These are phyloP conservation scores for Helicoverpa zea DNA, from an alignment of 1,140 invertebrate genomes.

Conservation along the genomic window DNA sequence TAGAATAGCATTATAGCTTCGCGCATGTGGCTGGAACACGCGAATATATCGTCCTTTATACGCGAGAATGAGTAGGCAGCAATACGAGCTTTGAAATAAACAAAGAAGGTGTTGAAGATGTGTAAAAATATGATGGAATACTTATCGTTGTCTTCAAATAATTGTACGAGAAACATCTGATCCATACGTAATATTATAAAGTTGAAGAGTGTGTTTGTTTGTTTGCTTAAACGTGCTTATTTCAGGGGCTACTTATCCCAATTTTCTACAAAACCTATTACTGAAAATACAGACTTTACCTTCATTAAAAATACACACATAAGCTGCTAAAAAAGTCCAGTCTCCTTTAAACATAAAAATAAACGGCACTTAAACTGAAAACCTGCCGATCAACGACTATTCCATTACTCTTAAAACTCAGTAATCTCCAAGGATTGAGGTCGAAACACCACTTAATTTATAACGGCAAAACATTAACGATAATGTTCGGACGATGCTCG, in stretches of 20 bases:
- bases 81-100: too few species aligned
- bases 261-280: too few species aligned
- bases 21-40: not conserved
- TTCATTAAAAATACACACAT: not conserved
- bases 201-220: too few species aligned
- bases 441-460: slow-evolving; percentile 73
- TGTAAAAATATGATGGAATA: too few species aligned
- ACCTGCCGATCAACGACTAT: slow-evolving; percentile 16
- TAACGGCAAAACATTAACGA: slow-evolving; percentile 74
- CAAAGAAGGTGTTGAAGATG: too few species aligned
- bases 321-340: not conserved
- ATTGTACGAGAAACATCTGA: too few species aligned
- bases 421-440: slow-evolving; percentile 57
- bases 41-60: too few species aligned
- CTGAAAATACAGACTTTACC: not conserved
- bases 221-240: too few species aligned
- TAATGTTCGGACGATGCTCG: slow-evolving; percentile 68
- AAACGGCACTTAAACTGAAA: slow-evolving; percentile 14
- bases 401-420: slow-evolving; percentile 43
- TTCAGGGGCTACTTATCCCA: too few species aligned
- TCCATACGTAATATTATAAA: too few species aligned
- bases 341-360: not conserved
- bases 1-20: not conserved
- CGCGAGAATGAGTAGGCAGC: too few species aligned
- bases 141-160: too few species aligned